These are phyloP conservation scores for Biston betularia DNA, from an alignment of 2,888 invertebrate genomes.

Conservation along the genomic window DNA sequence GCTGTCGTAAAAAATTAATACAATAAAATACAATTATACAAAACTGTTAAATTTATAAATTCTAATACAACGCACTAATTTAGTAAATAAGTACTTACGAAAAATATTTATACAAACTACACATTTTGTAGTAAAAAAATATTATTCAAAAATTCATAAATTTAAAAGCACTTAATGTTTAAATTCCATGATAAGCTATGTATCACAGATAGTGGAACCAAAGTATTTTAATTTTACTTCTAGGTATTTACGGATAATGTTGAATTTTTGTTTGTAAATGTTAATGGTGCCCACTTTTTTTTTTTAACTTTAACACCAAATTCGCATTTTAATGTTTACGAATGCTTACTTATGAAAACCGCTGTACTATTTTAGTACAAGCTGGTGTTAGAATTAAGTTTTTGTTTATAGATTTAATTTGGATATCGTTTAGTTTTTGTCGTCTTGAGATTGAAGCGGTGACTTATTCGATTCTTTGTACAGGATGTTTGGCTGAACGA, in stretches of 20 bases:
- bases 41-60: background rate
- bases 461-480: no score
- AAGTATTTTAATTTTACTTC: background rate
- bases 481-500: no score
- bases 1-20: background rate
- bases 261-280: background rate
- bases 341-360: conserved; percentile 9
- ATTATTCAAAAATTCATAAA: no score
- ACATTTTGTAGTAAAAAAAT: background rate
- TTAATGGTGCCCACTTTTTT: background rate
- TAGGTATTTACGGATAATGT: background rate
- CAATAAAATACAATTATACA: background rate
- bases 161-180: background rate
- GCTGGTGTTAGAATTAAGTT: background rate
- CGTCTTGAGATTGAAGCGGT: no score
- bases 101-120: background rate
- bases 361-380: conserved; percentile 3
- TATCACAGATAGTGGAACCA: background rate
- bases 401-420: background rate
- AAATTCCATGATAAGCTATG: background rate
- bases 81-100: background rate
- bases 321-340: conserved; percentile 1
- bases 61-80: conserved; percentile 14
- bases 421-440: background rate
- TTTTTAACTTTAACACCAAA: conserved; percentile 7